Percentiles rank a stretch among this genome's conserved stretches.
Evolutionary conservation across 2,797 vertebrate species (phyloP).

Genomic region (Ptychobarbus kaznakovi): DNA sequence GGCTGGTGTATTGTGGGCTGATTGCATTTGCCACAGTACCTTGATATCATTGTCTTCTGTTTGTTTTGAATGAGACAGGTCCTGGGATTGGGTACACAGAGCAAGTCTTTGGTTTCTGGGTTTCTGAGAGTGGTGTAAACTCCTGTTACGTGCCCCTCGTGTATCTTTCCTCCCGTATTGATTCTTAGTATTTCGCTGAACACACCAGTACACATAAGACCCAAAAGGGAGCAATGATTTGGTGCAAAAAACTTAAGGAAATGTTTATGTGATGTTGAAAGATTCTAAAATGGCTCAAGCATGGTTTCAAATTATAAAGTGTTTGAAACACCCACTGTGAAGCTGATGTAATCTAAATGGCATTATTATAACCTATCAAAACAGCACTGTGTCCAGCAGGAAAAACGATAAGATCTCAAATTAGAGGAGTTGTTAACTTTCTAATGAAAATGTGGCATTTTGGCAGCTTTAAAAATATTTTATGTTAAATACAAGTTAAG

Average conservation of each 20-base stretch:
- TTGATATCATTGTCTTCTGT: constrained; percentile 49
- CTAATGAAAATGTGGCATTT: not conserved
- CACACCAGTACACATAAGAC: not conserved
- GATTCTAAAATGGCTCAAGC: not conserved
- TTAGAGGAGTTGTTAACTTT: not conserved
- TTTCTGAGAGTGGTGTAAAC: not conserved
- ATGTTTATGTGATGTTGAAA: not conserved
- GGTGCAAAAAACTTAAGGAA: not conserved
- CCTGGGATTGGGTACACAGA: constrained; percentile 31
- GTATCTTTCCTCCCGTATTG: not conserved
- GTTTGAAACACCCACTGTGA: constrained; percentile 7
- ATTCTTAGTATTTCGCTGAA: constrained; percentile 14
- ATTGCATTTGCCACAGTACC: constrained; percentile 51
- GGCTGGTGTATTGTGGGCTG: constrained; percentile 53
- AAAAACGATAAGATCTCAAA: constrained; percentile 20
- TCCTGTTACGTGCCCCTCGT: not conserved
- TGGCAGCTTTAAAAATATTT: not conserved
- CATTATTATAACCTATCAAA: not conserved
- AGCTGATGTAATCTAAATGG: not conserved
- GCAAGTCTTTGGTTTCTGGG: constrained; percentile 26
- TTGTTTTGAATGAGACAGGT: constrained; percentile 50
- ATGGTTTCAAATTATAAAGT: not conserved
- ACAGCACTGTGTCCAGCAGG: constrained; percentile 21
- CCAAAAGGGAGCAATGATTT: constrained; percentile 3
- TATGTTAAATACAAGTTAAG: not conserved